Evolutionary conservation across 2,888 invertebrate species (phyloP), one percentile per base, ranked within the genome.

Genomic region (Lacanobia oleracea): DNA sequence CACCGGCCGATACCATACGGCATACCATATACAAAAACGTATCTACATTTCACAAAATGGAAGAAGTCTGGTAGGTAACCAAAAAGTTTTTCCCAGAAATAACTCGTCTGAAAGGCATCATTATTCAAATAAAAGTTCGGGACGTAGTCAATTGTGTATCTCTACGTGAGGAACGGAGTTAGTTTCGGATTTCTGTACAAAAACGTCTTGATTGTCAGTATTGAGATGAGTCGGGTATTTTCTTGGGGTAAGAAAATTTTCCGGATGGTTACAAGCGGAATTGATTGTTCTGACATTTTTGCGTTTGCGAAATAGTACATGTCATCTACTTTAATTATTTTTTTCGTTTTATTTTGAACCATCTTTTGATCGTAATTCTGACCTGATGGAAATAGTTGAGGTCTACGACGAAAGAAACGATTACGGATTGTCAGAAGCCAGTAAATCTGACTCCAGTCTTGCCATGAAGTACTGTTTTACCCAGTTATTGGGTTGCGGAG

Each of bases 81-180:
- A 73, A 9, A 82, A 86, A 87, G 62, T 79, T 83, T 66, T 12
- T 7, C 50, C 21, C 14, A 51, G 48, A 67, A 53, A 79, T 67
- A 86, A 70, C 68, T 75, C 45, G 7, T 50, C 51, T 79, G 71
- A 80, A 84, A 73, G 82, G 67, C 85, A 67, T 88, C 86, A 84
- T 88, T 88, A 90, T 88, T 88, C 88, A 89, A 86, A 88, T 88
- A 81, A 75, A 85, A 87, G 72, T 88, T 87, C 43, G 67, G 61
- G 65, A 81, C 70, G 71, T 67, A 86, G 82, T 83, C 88, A 82
- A 88, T 86, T 86, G 86, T 89, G 77, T 77, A 72, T 23, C 51
- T 59, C 67, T 77, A 87, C 88, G 88, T 88, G 89, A 80, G 77
- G 50, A 66, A 78, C 63, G 18, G 48, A 83, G 68, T 76, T 75